Base-by-base conservation (phyloP, 2,797 vertebrate species). In the Syngnathus acus region DNA sequence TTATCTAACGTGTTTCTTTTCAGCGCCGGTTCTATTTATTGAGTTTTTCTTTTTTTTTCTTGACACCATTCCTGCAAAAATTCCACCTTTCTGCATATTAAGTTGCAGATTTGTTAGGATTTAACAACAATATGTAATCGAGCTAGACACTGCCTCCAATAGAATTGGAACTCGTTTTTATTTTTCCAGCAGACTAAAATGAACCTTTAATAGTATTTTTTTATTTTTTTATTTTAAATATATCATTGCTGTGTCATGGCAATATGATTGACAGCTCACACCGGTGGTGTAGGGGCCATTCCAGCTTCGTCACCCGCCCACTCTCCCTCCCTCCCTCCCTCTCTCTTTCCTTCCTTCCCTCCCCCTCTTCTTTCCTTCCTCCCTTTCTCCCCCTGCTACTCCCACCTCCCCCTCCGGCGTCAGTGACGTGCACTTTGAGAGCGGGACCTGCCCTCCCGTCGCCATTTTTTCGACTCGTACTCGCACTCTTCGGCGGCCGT, bases 361-460 rank as follows among this genome's bases (percentile, higher is more conserved):
- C 62, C 32, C 0, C 55, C 70, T 13, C 54, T 45, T 47, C 45
- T 42, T 42, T 9, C 42, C 11, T 42, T 3, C 42, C 13, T 48
- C 47, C n/a, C 9, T 19, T n/a, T 2, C 19, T n/a, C 13, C 26
- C 6, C 13, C 26, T n/a, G 39, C 32, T 21, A 39, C 19, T 60
- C n/a, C 14, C 39, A 53, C n/a, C 59, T 32, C 26, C 57, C 51
- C 63, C 73, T 70, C 64, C 43, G 78, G 72, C 81, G 75, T 84
- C 81, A 70, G 79, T 86, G 88, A 90, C 88, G 86, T 77, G 62
- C 80, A 47, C 74, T 58, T 67, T 80, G 81, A 76, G 75, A 81
- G 84, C 83, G 85, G 87, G 88, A 90, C 89, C 88, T 89, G 90
- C 91, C 91, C 91, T 92, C 89, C 68, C 75, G 85, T 83, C 91